Evolutionary conservation across 2,113 vertebrate genomes (phyloP).

Genomic region (Morone saxatilis): DNA sequence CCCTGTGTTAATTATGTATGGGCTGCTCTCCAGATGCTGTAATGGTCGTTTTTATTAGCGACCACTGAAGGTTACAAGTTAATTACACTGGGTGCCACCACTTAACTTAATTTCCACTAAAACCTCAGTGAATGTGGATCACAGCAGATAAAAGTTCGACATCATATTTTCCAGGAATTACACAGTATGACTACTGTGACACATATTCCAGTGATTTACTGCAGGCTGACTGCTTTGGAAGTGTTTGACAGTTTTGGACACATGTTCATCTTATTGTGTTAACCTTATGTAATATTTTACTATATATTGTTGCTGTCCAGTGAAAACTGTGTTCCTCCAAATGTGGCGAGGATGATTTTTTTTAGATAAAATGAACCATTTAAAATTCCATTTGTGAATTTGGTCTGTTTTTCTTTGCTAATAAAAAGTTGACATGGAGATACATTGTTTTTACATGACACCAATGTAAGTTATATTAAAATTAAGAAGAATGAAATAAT

Average conservation of each 20-base stretch:
- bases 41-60: conserved; percentile 21
- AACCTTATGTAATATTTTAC: not conserved
- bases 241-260: not conserved
- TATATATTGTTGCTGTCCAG: too few species aligned
- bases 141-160: conserved; percentile 48
- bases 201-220: conserved; percentile 21
- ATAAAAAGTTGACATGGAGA: not conserved
- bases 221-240: not conserved
- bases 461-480: not conserved
- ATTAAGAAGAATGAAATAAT: not conserved
- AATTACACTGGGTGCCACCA: conserved; percentile 60
- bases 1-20: conserved; percentile 57
- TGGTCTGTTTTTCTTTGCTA: not conserved
- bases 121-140: conserved; percentile 13
- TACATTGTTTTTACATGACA: not conserved
- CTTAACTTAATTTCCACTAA: conserved; percentile 27
- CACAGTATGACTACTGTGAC: conserved; percentile 52
- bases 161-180: conserved; percentile 15
- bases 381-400: too few species aligned
- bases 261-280: not conserved
- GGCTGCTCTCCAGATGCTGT: conserved; percentile 30
- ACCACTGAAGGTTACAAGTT: conserved; percentile 63
- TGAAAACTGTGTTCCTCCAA: too few species aligned
- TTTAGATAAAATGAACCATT: too few species aligned
- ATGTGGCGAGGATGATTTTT: too few species aligned